These are phyloP conservation scores for Crioceris asparagi DNA, from an alignment of 2,888 invertebrate genomes.

Conservation along the genomic window DNA sequence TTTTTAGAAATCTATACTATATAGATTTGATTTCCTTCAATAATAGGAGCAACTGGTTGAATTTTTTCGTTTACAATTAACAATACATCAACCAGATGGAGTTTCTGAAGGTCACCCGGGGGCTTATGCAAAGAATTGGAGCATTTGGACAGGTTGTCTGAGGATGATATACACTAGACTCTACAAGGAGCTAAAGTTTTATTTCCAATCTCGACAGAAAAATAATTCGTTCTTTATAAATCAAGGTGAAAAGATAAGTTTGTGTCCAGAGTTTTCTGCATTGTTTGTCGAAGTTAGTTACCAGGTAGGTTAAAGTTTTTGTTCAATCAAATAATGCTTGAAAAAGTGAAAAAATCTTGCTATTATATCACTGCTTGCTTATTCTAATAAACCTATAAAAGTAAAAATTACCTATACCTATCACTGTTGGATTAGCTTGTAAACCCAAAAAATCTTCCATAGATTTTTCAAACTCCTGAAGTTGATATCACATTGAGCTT, in stretches of 20 bases:
- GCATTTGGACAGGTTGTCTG: conserved; percentile 37
- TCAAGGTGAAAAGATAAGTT: conserved; percentile 14
- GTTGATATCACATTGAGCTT: conserved; percentile 10
- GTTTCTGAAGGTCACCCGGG: conserved; percentile 27
- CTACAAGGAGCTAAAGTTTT: conserved; percentile 21
- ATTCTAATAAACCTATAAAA: no score
- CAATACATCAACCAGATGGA: conserved; percentile 44
- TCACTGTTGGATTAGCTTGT: no score
- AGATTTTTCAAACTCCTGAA: conserved; percentile 13
- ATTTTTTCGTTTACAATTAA: conserved; percentile 41
- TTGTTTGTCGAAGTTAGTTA: conserved; percentile 34
- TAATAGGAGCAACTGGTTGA: conserved; percentile 37
- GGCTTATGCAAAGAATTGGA: conserved; percentile 36
- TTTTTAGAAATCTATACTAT: no score
- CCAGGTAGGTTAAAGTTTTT: conserved; percentile 26
- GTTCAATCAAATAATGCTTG: no score
- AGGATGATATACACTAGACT: conserved; percentile 34
- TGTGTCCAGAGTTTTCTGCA: conserved; percentile 23
- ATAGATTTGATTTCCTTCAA: no score
- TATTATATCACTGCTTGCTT: no score
- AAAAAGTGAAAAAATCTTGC: no score
- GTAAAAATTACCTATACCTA: no score
- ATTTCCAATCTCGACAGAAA: conserved; percentile 17
- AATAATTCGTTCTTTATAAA: conserved; percentile 21
- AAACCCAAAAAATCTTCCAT: no score